Evolutionary conservation across 2,888 invertebrate species (phyloP), one percentile per base, ranked within the genome.

Genomic region (Leucoma salicis): DNA sequence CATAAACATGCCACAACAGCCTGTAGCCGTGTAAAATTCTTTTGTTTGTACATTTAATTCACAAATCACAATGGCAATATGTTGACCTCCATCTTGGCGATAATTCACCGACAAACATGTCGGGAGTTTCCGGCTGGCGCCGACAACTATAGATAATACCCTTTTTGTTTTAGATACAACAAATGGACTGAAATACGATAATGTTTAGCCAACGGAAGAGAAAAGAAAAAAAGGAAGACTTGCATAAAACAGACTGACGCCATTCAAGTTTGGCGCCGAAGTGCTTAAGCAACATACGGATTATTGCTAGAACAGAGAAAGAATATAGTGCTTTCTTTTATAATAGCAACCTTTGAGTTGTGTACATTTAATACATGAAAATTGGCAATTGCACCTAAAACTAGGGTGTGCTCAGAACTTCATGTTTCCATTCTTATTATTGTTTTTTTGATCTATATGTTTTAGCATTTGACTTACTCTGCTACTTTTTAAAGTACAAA

Each of bases 81-180:
- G 44, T 42, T 66, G 79, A 70, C 78, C 78, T 74, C 70, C 69
- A 66, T 53, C 57, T 56, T 54, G 33, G 66, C 47, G 76, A 78
- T 77, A 76, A 65, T 57, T 66, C 48, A 47, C 47, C 56, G 57
- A 58, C 57, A 60, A 63, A 74, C 69, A 60, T 67, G 63, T 64
- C 60, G 52, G 63, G 62, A 61, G 53, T 57, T 66, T 70, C 66
- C 67, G 60, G 66, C 49, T 69, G 80, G 77, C 79, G 79, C 79
- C 78, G 63, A 54, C 50, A 46, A 35, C 14, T 42, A 34, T 38
- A 65, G 74, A 77, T 75, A 71, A 70, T 65, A 56, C 49, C 59
- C 56, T 60, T 63, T 72, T 75, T 72, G 70, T 71, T 74, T 71
- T 59, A 67, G 53, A 54, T 46, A 49, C 47, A 37, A 41, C 49